Base-by-base conservation (phyloP, 2,888 invertebrate genomes). In the Coecobrya sp. region DNA sequence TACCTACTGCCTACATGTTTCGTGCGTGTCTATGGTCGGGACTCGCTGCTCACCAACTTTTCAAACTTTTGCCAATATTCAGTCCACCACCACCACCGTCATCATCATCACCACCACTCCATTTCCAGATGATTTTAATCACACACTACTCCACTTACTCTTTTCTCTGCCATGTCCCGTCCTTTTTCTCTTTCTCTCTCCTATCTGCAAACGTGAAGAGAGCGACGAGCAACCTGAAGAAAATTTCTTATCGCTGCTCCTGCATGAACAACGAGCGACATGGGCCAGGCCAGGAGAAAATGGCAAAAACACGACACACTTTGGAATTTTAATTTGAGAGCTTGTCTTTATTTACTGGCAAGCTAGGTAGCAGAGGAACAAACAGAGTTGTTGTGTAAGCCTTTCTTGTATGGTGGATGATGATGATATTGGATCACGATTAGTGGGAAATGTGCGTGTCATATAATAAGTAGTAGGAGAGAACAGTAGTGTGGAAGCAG, bases 371-470 rank as follows among this genome's bases (percentile, higher is more conserved):
- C 3, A 36, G 7, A 7, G 36, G 36, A 36, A 36, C 36, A 4
- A 36, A n/a, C 55, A 55, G 36, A 36, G 7, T 7, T 13, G 55
- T 55, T n/a, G 16, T 3, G n/a, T 55, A 36, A 36, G 36, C 8
- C 1, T 22, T 62, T 62, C 36, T 7, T 27, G 68, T 45, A 19
- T 76, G 55, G 65, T 30, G 30, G 55, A 81, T 62, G 82, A 82
- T 11, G 79, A 79, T 84, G 36, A 84, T 84, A 86, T 86, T 86
- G 70, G 19, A 86, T 86, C 68, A 70, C 62, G 68, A 86, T 86
- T 86, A 49, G 68, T 86, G 86, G 70, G 52, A 86, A 86, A 86
- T 86, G 86, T 86, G 86, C 86, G 86, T 86, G 86, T 86, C 49
- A 27, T 86, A 70, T 52, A 86, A 86, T 70, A 68, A 22, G 70